These are phyloP conservation scores for Rhaphigaster nebulosa DNA, from an alignment of 2,888 invertebrate species.

Conservation along the genomic window DNA sequence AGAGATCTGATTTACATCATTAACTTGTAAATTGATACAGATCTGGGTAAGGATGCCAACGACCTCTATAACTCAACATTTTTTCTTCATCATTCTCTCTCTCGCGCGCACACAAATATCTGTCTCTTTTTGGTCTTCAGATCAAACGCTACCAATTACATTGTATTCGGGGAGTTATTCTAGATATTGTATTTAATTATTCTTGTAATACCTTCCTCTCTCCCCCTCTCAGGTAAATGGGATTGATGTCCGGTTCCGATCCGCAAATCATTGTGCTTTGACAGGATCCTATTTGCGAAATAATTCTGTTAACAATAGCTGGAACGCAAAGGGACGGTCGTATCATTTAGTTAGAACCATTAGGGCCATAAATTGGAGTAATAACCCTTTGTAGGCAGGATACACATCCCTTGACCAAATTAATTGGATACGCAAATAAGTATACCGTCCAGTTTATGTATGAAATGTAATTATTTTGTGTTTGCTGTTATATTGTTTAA, in stretches of 20 bases:
- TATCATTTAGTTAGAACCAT: background rate
- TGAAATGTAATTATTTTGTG: background rate
- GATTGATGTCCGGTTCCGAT: too few relatives aligned
- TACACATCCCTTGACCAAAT: background rate
- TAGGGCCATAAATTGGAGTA: background rate
- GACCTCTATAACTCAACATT: background rate
- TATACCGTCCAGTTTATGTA: background rate
- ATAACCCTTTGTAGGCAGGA: background rate
- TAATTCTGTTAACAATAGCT: background rate
- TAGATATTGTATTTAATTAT: background rate
- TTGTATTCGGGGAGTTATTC: background rate
- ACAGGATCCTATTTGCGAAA: background rate
- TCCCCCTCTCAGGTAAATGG: too few relatives aligned
- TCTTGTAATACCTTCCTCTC: too few relatives aligned
- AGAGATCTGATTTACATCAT: background rate
- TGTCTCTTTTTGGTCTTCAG: background rate
- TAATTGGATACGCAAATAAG: background rate
- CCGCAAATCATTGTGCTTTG: background rate
- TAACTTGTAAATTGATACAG: constrained; percentile 10
- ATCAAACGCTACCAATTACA: background rate
- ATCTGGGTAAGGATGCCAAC: constrained; percentile 22
- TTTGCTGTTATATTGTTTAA: background rate
- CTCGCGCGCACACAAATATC: background rate
- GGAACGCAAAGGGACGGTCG: background rate
- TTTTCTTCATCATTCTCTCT: background rate